phyloP scores from a whole-genome alignment of 2,888 invertebrate species.

The Mactromeris polynyma region DNA sequence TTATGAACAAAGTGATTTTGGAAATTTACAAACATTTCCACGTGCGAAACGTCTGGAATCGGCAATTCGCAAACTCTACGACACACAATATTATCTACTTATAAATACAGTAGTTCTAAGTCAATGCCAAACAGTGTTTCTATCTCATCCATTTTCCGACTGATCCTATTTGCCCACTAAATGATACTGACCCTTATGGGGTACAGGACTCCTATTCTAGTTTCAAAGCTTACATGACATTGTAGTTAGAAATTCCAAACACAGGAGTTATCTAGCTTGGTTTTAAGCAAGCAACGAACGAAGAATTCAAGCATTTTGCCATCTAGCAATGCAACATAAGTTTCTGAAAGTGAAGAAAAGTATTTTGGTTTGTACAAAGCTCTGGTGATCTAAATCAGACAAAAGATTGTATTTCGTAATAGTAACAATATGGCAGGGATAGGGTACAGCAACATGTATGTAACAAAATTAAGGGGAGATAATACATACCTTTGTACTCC shows the following conservation, averaged over 20 bases:
- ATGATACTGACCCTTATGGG: background rate
- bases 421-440: background rate
- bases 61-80: too few relatives aligned
- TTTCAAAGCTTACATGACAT: background rate
- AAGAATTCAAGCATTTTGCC: slow-evolving; percentile 1
- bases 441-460: background rate
- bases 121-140: too few relatives aligned
- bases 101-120: too few relatives aligned
- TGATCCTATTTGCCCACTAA: too few relatives aligned
- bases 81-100: too few relatives aligned
- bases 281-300: background rate
- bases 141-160: too few relatives aligned
- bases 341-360: background rate
- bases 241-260: background rate
- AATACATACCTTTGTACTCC: slow-evolving; percentile 90
- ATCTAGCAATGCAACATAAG: background rate
- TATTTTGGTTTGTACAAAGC: background rate
- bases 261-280: background rate
- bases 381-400: background rate
- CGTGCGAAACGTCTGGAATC: too few relatives aligned
- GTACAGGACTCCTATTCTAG: background rate
- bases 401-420: background rate
- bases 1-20: too few relatives aligned
- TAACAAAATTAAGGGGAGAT: background rate
- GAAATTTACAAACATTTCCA: too few relatives aligned